Evolutionary conservation across 2,888 invertebrate genomes (phyloP).

Genomic region (Stegana nigrithorax): DNA sequence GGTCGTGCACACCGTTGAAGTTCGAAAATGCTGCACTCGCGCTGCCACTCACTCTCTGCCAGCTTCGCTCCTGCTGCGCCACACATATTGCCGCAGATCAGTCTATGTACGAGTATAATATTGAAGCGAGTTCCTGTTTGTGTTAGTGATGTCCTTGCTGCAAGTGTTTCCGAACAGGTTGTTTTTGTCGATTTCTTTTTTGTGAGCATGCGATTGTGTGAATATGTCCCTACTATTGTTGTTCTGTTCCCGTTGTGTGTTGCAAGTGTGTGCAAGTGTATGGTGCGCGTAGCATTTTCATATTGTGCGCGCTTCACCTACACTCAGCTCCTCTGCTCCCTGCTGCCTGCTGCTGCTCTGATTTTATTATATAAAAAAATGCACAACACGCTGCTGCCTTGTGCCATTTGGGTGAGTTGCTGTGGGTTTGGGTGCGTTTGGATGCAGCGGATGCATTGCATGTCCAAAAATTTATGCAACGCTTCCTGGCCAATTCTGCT

Average conservation of each 20-base stretch:
- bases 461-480: constrained; percentile 51
- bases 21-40: constrained; percentile 5
- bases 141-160: constrained; percentile 56
- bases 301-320: constrained; percentile 47
- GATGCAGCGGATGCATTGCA: constrained; percentile 20
- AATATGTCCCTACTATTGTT: constrained; percentile 49
- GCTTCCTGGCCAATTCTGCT: too few relatives aligned
- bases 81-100: too few relatives aligned
- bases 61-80: not conserved
- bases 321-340: constrained; percentile 22
- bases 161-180: constrained; percentile 66
- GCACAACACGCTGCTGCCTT: too few relatives aligned
- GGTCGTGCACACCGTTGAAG: not conserved
- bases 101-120: too few relatives aligned
- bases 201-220: constrained; percentile 59
- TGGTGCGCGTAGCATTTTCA: constrained; percentile 61
- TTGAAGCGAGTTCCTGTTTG: constrained; percentile 14
- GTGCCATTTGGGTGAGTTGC: constrained; percentile 51
- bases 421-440: constrained; percentile 27
- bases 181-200: constrained; percentile 67
- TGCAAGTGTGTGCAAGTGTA: constrained; percentile 46
- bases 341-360: not conserved
- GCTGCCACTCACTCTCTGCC: constrained; percentile 11
- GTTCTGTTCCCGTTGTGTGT: constrained; percentile 32
- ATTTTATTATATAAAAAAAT: constrained; percentile 36